Evolutionary conservation across 1,140 invertebrate species (phyloP), one percentile per base, ranked within the genome.

Genomic region (Halyomorpha halys): DNA sequence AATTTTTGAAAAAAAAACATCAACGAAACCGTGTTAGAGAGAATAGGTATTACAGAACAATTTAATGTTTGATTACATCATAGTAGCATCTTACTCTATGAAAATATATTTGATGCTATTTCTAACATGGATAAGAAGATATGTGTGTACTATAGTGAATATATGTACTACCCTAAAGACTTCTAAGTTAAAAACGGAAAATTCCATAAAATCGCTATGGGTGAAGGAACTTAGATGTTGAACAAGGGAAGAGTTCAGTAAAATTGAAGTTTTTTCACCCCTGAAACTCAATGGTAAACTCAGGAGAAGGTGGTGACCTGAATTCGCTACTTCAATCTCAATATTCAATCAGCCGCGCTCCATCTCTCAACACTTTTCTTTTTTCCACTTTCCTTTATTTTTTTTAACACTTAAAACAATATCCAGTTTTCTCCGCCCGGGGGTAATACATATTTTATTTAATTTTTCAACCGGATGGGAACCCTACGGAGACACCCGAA

Each of bases 401-500:
- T 21, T 21, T 21, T 49, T 49, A 19, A 49, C 47, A 49, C 47
- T 49, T 49, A 49, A 49, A 49, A 49, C 47, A 49, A 49, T 49
- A 49, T 49, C 47, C 47, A 49, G 47, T 49, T 49, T 21, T 21
- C 47, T 49, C 23, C 53, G 18, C 53, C 60, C 60, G 15, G 18
- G 44, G 60, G 60, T 61, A 47, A 61, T 61, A 61, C 60, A 61
- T 61, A 61, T 61, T 61, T 61, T 61, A 61, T 61, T 61, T 61
- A 61, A 61, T 61, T 61, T 61, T 61, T 61, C 44, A 45, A 2
- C 25, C 53, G 53, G 14, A 0, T 23, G 11, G 14, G 34, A 39
- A 9, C 19, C 53, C 19, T 25, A 19, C 23, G 19, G 53, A 56
- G 53, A 56, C 53, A 56, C 23, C 53, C 23, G 53, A 56, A 56